Evolutionary conservation across 1,140 invertebrate species (phyloP).

Genomic region (Bombus sibiricus): DNA sequence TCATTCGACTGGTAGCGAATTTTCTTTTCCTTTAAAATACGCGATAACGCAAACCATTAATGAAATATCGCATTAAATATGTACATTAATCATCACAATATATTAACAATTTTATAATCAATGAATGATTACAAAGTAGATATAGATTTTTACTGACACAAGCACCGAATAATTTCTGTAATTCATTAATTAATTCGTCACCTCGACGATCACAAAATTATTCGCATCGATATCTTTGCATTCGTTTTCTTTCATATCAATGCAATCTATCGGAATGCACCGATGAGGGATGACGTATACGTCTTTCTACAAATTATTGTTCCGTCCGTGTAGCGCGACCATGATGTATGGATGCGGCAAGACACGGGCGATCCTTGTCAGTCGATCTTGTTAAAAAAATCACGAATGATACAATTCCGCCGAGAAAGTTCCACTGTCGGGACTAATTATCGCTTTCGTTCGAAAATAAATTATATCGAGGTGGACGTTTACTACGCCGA

Average conservation of each 20-base stretch:
- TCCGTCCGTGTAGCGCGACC: too few species aligned
- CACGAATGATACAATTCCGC: neutral
- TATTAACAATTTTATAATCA: too few species aligned
- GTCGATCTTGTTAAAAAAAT: constrained; percentile 9
- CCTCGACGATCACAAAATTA: neutral
- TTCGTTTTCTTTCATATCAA: neutral
- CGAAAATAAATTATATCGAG: constrained; percentile 62
- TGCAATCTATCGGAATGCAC: constrained; percentile 9
- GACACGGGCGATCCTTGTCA: neutral
- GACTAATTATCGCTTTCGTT: constrained; percentile 61
- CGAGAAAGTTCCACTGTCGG: constrained; percentile 10
- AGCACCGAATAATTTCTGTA: neutral
- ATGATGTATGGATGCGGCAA: neutral
- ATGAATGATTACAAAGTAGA: too few species aligned
- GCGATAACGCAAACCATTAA: neutral
- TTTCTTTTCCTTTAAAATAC: too few species aligned
- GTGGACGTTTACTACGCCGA: constrained; percentile 58
- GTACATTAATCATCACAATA: too few species aligned
- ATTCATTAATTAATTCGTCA: constrained; percentile 40
- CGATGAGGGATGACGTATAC: neutral
- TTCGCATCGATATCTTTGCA: neutral
- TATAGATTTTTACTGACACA: neutral
- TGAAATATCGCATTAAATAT: neutral
- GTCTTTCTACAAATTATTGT: constrained; percentile 14
- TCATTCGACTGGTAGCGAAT: too few species aligned